These are phyloP conservation scores for Caenorhabditis parvicauda DNA, from an alignment of 2,888 invertebrate species.

Conservation along the genomic window DNA sequence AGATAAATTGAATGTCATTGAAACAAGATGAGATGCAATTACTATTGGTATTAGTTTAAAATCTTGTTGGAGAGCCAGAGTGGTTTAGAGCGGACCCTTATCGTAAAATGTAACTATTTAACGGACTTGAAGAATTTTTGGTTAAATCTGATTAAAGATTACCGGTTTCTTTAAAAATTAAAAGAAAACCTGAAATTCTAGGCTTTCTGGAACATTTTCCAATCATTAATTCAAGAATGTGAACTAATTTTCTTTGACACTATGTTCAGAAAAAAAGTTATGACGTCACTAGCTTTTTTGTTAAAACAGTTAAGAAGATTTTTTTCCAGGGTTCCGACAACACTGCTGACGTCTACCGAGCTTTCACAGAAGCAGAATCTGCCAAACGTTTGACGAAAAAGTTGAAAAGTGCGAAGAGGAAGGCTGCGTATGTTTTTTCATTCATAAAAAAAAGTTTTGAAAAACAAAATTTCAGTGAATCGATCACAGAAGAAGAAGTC, in stretches of 20 bases:
- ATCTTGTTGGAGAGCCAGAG: too few species aligned
- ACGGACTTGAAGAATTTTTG: too few species aligned
- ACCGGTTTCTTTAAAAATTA: not conserved
- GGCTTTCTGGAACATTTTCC: not conserved
- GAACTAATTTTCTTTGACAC: not conserved
- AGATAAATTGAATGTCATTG: not conserved
- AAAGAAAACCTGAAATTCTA: not conserved
- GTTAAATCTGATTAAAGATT: too few species aligned
- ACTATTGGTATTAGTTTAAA: too few species aligned
- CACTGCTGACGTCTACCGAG: conserved; percentile 78
- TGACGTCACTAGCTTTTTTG: not conserved
- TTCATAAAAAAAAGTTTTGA: not conserved
- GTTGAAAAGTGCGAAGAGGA: conserved; percentile 65
- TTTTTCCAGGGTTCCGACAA: conserved; percentile 73
- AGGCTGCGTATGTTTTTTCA: conserved; percentile 18
- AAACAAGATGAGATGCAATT: too few species aligned
- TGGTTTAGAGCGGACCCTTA: too few species aligned
- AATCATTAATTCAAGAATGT: conserved; percentile 4
- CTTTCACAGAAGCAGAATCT: conserved; percentile 77
- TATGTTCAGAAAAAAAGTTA: too few species aligned
- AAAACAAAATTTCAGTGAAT: not conserved
- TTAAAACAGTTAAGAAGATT: not conserved
- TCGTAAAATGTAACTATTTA: too few species aligned
- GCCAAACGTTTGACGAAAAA: conserved; percentile 79
- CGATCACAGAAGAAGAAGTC: conserved; percentile 30